Evolutionary conservation across 2,113 vertebrate species (phyloP).

Genomic region (Neogobius melanostomus): DNA sequence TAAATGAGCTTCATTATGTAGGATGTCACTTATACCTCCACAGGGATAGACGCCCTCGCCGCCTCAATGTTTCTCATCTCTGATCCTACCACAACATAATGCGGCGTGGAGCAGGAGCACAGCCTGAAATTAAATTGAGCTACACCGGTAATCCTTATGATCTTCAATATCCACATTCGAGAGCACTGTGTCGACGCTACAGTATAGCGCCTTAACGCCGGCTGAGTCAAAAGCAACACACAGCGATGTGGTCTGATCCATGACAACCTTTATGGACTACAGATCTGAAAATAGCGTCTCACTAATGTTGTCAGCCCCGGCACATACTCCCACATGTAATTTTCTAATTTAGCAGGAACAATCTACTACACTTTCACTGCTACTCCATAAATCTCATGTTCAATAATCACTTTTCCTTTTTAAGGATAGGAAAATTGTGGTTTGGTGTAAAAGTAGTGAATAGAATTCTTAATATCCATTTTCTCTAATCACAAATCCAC

Average conservation of each 20-base stretch:
- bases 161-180: constrained; percentile 23
- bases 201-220: constrained; percentile 18
- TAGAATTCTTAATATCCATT: constrained; percentile 24
- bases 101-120: constrained; percentile 12
- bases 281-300: constrained; percentile 19
- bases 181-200: constrained; percentile 1
- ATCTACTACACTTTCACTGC: constrained; percentile 45
- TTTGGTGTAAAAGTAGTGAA: constrained; percentile 21
- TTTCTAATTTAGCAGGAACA: constrained; percentile 35
- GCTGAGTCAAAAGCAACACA: constrained; percentile 32
- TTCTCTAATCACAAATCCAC: constrained; percentile 6
- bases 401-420: constrained; percentile 47
- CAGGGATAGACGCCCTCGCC: constrained; percentile 1
- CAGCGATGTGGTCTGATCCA: constrained; percentile 30
- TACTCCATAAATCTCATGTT: constrained; percentile 58
- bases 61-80: constrained; percentile 15
- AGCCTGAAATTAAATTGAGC: constrained; percentile 21
- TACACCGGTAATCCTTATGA: constrained; percentile 31
- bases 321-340: constrained; percentile 30
- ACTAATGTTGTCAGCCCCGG: constrained; percentile 44
- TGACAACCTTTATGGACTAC: constrained; percentile 37
- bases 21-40: constrained; percentile 18
- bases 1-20: constrained; percentile 16
- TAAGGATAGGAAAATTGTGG: constrained; percentile 38
- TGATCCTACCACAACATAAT: constrained; percentile 17